Base-by-base conservation (phyloP, 2,113 vertebrate genomes). In the Hucho hucho region DNA sequence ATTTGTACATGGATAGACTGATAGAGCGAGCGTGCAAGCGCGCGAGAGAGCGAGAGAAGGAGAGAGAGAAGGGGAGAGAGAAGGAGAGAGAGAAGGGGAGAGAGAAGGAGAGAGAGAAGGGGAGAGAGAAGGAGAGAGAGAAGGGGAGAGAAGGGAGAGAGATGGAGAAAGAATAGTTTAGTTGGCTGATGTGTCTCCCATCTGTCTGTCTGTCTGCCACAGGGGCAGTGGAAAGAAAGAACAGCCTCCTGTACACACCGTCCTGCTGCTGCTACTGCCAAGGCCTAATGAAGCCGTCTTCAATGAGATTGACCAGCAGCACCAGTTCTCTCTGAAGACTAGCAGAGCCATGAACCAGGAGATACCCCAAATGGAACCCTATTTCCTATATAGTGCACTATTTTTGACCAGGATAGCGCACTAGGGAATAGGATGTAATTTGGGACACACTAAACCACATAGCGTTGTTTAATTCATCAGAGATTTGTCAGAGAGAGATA, bases 111-210 rank as follows among this genome's bases (percentile, higher is more conserved):
- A n/a, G n/a, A n/a, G n/a, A n/a, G n/a, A n/a, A n/a, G n/a, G n/a
- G n/a, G n/a, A n/a, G 3, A 28, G 28, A 28, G 28, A 26, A 4
- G 4, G 28, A 28, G 28, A 43, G 46, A 47, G 53, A 59, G 26
- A 18, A 14, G 14, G 29, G 47, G 12, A 11, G 2, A 3, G 29
- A 18, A n/a, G n/a, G n/a, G n/a, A 29, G 72, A 73, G 72, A 58
- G 46, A 56, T 1, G 28, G 24, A 16, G 9, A 59, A 4, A 25
- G 20, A 47, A 25, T 56, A 28, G 4, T 70, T 69, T 82, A 67
- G 80, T 69, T 74, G 68, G 24, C 69, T 78, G 58, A 73, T 37
- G 83, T 80, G 81, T 81, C 56, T 0, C 70, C 63, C 74, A 79
- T 75, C 83, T 74, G 76, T 18, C 32, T 32, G 29, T 6, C 29